phyloP scores from a whole-genome alignment of 2,888 invertebrate species.

The Drosophila niveifrons region DNA sequence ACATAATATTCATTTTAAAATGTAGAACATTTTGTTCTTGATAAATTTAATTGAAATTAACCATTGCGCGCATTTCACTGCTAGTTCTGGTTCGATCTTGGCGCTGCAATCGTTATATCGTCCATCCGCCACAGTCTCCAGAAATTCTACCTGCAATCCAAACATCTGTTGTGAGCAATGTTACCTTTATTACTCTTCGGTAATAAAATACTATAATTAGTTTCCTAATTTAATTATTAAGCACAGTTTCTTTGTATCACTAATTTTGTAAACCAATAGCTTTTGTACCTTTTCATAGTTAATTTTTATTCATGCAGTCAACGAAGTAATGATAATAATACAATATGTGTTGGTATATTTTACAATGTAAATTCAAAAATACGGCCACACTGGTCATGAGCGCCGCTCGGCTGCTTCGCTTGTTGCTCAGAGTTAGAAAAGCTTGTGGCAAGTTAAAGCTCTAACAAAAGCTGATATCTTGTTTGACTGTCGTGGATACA shows the following conservation, averaged over 20 bases:
- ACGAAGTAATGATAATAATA: no score
- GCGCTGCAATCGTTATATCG: background rate
- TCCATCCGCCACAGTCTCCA: background rate
- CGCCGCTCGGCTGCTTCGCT: slow-evolving; percentile 34
- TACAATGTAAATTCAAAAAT: background rate
- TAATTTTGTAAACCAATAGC: no score
- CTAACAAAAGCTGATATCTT: slow-evolving; percentile 49
- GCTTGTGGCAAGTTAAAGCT: slow-evolving; percentile 73
- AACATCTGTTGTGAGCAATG: background rate
- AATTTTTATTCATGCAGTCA: no score
- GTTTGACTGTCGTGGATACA: slow-evolving; percentile 51
- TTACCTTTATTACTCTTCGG: background rate
- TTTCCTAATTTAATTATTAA: no score
- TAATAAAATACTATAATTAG: background rate
- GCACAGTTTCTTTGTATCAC: no score
- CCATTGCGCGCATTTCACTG: background rate
- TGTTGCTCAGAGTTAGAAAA: slow-evolving; percentile 51
- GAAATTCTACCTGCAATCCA: background rate
- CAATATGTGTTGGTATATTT: background rate
- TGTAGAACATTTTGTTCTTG: no score
- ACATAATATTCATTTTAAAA: background rate
- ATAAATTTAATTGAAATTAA: background rate
- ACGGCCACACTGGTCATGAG: slow-evolving; percentile 8
- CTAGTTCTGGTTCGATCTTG: background rate
- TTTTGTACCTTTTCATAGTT: no score